A percentile compares a stretch with the other conserved stretches of the same genome.
Conservation (phyloP, 2,113 vertebrate genomes). For the Arvicanthis niloticus region DNA sequence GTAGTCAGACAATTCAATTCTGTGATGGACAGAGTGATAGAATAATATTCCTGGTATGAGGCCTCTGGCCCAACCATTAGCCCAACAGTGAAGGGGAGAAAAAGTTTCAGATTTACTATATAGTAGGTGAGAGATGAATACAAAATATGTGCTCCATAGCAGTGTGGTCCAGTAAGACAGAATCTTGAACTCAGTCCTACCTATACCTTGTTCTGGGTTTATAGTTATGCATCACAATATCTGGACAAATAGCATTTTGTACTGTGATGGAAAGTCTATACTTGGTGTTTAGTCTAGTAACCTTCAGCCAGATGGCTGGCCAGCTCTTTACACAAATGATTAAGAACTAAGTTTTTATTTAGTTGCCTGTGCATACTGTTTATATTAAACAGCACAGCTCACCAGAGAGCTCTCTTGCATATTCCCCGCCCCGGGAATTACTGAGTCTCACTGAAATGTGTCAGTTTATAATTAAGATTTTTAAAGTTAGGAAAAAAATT, state of each 20-base stretch:
- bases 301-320: not conserved
- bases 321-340: not conserved
- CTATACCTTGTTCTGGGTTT: not conserved
- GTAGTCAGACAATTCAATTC: not conserved
- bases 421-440: no score
- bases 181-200: not conserved
- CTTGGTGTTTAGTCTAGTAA: not conserved
- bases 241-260: not conserved
- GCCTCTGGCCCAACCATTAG: not conserved
- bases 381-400: not conserved
- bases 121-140: not conserved
- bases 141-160: not conserved
- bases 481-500: not conserved
- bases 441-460: not conserved
- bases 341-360: not conserved
- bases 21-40: not conserved
- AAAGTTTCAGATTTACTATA: constrained; percentile 27
- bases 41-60: not conserved
- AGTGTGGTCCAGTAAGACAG: not conserved
- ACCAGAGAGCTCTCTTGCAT: not conserved
- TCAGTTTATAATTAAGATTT: not conserved
- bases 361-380: not conserved
- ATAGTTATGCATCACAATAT: not conserved
- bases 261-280: not conserved
- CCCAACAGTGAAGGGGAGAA: not conserved